A percentile compares a stretch with the other conserved stretches of the same genome.
These are phyloP conservation scores for Jaculus jaculus DNA, from an alignment of 2,113 vertebrate genomes.

Conservation along the genomic window DNA sequence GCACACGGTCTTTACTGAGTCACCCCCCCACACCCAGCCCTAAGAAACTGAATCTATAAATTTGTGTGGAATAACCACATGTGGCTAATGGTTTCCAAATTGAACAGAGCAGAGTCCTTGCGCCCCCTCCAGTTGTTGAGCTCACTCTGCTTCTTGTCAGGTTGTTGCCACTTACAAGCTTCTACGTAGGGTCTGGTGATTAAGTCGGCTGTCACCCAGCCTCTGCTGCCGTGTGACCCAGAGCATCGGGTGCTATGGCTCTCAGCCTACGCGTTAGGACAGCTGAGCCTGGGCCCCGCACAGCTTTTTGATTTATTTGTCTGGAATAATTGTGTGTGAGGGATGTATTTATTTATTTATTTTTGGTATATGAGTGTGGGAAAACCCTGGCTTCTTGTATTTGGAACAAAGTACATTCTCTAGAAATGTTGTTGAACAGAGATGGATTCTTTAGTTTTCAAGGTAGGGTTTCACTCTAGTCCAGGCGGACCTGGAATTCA, in stretches of 20 bases:
- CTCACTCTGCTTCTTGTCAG: background rate
- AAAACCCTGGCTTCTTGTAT: background rate
- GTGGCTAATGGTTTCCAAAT: background rate
- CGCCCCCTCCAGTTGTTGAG: background rate
- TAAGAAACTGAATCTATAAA: constrained; percentile 30
- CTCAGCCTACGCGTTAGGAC: background rate
- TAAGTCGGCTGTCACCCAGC: background rate
- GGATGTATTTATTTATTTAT: background rate
- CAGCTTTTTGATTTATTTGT: background rate
- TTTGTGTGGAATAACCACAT: background rate
- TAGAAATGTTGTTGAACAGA: background rate
- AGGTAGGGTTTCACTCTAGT: no score
- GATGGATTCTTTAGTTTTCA: background rate
- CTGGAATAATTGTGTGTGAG: background rate
- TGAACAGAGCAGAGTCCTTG: background rate
- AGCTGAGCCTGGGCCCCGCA: background rate
- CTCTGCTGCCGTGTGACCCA: background rate
- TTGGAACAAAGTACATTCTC: background rate
- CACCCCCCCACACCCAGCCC: background rate
- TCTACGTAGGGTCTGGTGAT: background rate
- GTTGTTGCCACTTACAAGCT: background rate
- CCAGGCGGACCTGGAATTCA: no score
- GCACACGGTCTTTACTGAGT: no score
- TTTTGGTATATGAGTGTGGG: background rate
- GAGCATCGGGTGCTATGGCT: background rate